Evolutionary conservation across 2,797 vertebrate species (phyloP).

Genomic region (Gymnoscopelus microlampas): DNA sequence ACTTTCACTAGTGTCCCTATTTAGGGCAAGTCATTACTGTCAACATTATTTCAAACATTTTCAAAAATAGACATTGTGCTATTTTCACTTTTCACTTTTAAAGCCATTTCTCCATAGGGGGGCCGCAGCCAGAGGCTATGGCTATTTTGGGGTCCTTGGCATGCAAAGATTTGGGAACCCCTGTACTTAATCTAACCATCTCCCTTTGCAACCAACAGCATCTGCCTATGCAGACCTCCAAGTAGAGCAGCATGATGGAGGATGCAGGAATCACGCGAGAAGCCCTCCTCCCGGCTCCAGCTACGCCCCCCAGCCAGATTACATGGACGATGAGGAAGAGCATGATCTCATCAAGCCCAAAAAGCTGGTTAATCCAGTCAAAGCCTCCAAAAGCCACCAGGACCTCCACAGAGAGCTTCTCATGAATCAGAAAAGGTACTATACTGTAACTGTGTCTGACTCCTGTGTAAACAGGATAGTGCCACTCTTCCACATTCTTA

Average conservation of each 20-base stretch:
- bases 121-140: too few relatives aligned
- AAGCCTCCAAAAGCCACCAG: conserved; percentile 93
- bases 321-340: conserved; percentile 81
- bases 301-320: conserved; percentile 86
- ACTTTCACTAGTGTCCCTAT: too few relatives aligned
- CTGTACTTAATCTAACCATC: background rate
- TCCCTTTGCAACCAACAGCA: conserved; percentile 67
- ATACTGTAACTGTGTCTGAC: conserved; percentile 16
- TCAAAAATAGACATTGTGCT: background rate
- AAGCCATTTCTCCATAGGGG: too few relatives aligned
- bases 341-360: conserved; percentile 95
- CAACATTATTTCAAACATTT: too few relatives aligned
- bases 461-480: too few relatives aligned
- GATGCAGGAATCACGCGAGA: conserved; percentile 42
- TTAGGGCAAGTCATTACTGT: too few relatives aligned
- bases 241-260: conserved; percentile 70
- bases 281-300: conserved; percentile 69
- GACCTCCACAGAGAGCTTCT: conserved; percentile 95
- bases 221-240: conserved; percentile 90
- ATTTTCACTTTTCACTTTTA: background rate
- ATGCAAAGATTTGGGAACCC: too few relatives aligned
- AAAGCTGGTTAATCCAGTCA: conserved; percentile 94
- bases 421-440: conserved; percentile 90
- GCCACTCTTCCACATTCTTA: too few relatives aligned
- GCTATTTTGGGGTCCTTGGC: too few relatives aligned